Evolutionary conservation across 2,797 vertebrate species (phyloP), one percentile per base, ranked within the genome.

Genomic region (Pangasius larnaudii): DNA sequence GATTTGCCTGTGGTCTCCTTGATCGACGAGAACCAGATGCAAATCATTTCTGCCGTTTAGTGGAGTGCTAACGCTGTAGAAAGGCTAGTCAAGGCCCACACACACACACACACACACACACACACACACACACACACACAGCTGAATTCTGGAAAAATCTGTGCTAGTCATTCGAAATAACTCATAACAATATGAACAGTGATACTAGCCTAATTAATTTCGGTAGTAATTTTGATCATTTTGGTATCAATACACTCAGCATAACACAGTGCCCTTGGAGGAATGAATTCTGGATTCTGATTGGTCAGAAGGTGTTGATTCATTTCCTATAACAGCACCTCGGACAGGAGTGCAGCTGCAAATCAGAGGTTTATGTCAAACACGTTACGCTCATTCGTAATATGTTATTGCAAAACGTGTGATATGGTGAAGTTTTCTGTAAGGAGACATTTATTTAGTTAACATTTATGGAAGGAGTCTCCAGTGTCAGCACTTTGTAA

Each of bases 1-100:
- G 90, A 92, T 89, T 90, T 87, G 67, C 77, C 80, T 89, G 89
- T 89, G 88, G 88, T 88, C 88, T 85, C 30, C 56, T 33, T 80
- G 77, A 30, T 36, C 63, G 14, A 87, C 67, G 27, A 87, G 75
- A 80, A 56, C 1, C 86, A 89, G 89, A 91, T 90, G 89, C 81
- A 88, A 87, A 85, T 49, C 7, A 0, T 53, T 67, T 30, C 59
- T 80, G 58, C 46, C 53, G 36, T 88, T 85, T 79, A 75, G 22
- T 18, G 30, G 30, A 82, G 74, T 42, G 49, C 49, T 82, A 83
- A 71, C n/a, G 10, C 74, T 36, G 79, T 30, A 51, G 27, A 30
- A 72, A 61, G 22, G 27, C 24, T 49, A 71, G 18, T 79, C 51
- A 89, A 30, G 30, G 77, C 33, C 67, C 80, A 72, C 65, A 63